Conservation (phyloP, 2,888 invertebrate genomes). For the Diarsia mendica region DNA sequence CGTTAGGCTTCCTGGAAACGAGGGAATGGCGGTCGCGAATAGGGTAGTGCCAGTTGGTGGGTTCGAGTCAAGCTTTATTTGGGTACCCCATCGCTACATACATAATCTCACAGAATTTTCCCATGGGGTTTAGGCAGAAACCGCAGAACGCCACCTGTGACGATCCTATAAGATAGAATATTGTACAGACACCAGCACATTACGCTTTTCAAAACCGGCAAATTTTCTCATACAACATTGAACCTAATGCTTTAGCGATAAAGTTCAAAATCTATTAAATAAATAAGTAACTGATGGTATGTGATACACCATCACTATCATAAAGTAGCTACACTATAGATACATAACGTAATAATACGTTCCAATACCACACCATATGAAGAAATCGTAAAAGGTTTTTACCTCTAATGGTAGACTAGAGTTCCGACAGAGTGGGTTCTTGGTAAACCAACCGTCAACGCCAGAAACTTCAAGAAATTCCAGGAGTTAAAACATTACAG, state of each 20-base stretch:
- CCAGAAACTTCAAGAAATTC: slow-evolving; percentile 11
- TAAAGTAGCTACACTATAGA: background rate
- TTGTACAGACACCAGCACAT: background rate
- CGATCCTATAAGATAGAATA: background rate
- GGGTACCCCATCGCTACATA: background rate
- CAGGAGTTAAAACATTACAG: background rate
- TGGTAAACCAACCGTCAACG: slow-evolving; percentile 9
- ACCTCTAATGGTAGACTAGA: background rate
- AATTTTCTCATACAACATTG: too few relatives aligned
- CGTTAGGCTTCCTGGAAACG: slow-evolving; percentile 38
- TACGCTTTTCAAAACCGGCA: too few relatives aligned
- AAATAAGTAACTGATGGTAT: background rate
- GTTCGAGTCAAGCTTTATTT: slow-evolving; percentile 1
- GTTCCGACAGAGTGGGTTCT: background rate
- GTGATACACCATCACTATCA: background rate
- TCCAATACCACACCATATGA: background rate
- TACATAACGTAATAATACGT: background rate
- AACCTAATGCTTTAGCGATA: too few relatives aligned
- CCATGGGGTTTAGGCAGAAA: background rate
- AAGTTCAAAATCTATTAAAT: background rate
- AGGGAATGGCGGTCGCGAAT: background rate
- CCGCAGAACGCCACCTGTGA: background rate
- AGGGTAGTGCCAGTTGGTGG: background rate
- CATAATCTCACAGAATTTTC: background rate
- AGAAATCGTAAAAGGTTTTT: background rate